Evolutionary conservation across 2,888 invertebrate species (phyloP), one percentile per base, ranked within the genome.

Genomic region (Caenorhabditis doughertyi): DNA sequence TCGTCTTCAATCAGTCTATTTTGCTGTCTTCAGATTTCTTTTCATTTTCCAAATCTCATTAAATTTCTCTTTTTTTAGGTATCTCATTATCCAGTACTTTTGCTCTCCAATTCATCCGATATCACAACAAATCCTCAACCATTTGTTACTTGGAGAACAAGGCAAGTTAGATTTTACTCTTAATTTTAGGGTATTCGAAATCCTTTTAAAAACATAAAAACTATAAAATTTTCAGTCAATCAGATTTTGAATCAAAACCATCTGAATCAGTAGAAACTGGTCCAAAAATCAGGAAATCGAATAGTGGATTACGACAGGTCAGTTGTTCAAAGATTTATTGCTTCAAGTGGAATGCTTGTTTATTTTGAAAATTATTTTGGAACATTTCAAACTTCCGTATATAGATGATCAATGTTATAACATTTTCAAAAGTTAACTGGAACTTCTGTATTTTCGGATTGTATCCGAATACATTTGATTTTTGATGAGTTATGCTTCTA

Each of bases 81-180:
- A n/a, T 74, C 81, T 18, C 81, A 81, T 56, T 81, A 81, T 60
- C 81, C 81, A 1, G 74, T 81, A 11, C 70, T 81, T 47, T 42
- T 81, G 29, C 70, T 81, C 11, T 81, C 81, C 23, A 74, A 72
- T 35, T 42, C 67, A 47, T 55, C 73, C 1, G 60, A 72, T 23
- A 42, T 49, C 5, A 51, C 56, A 11, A 56, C 49, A 7, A 73
- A 81, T 74, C 68, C 70, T 2, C 81, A 81, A 39, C 74, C 81
- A 32, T 74, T 68, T 64, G 81, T 81, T 35, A 81, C 74, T 16
- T 81, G 81, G 81, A 68, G 49, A 60, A 74, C 74, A 13, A 81
- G 81, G 81, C 70, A 18, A 9, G 49, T 29, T 39, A 23, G n/a
- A 16, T 47, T 18, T 18, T 18, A 18, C 21, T 47, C n/a, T 23